Conservation (phyloP, 2,797 vertebrate genomes). For the Cyprinodon diabolis region DNA sequence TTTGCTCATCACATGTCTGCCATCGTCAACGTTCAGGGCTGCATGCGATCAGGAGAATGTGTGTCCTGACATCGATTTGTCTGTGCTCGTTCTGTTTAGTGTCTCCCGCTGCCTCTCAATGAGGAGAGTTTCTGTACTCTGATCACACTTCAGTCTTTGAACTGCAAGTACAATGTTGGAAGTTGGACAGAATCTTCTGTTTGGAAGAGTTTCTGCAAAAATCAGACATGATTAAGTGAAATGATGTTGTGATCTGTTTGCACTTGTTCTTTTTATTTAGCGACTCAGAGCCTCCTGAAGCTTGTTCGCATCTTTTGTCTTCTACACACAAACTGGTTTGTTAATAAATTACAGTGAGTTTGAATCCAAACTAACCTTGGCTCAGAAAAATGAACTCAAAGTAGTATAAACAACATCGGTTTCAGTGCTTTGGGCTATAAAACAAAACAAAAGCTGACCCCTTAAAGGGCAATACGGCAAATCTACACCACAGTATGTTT, state of each 20-base stretch:
- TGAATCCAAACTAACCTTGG: neutral
- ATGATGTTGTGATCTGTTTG: constrained; percentile 26
- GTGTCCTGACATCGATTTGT: constrained; percentile 79
- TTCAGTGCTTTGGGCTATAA: neutral
- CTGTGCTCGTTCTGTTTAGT: constrained; percentile 67
- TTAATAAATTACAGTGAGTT: constrained; percentile 2
- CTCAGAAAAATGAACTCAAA: constrained; percentile 21
- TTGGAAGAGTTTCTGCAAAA: constrained; percentile 20
- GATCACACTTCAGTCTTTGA: constrained; percentile 21
- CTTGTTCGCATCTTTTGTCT: constrained; percentile 26
- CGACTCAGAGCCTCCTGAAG: constrained; percentile 29
- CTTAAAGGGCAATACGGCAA: constrained; percentile 69
- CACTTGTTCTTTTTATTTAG: constrained; percentile 7
- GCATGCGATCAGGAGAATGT: constrained; percentile 77
- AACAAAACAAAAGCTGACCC: constrained; percentile 34
- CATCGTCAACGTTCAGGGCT: constrained; percentile 60
- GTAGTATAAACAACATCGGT: neutral
- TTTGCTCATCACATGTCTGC: constrained; percentile 65
- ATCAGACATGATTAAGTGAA: constrained; percentile 32
- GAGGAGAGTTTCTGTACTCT: constrained; percentile 59
- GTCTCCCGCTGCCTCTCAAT: constrained; percentile 47
- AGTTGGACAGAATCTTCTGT: constrained; percentile 21
- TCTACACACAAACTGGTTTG: constrained; percentile 8
- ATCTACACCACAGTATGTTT: constrained; percentile 77
- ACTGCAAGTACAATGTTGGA: constrained; percentile 33